These are phyloP conservation scores for Elmis aenea DNA, from an alignment of 2,888 invertebrate genomes.

Conservation along the genomic window DNA sequence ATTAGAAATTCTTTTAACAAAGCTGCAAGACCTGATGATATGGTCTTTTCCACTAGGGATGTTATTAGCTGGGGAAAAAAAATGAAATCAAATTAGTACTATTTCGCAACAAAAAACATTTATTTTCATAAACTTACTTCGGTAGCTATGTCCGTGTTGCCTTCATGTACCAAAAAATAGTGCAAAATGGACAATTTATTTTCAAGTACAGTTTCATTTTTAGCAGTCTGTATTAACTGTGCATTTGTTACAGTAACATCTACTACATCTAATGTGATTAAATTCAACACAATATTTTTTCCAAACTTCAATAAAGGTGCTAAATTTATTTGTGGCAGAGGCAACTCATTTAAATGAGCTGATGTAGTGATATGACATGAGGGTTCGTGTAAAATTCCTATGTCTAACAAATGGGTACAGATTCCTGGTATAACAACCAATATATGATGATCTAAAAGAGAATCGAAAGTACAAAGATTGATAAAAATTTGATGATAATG, in stretches of 20 bases:
- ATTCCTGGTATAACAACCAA: conserved; percentile 78
- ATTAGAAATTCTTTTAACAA: conserved; percentile 79
- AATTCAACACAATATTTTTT: conserved; percentile 56
- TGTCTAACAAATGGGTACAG: conserved; percentile 81
- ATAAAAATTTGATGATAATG: conserved; percentile 4
- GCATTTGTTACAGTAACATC: conserved; percentile 60
- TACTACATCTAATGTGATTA: conserved; percentile 69
- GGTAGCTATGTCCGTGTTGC: conserved; percentile 68
- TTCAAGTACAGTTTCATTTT: conserved; percentile 60
- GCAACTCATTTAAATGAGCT: conserved; percentile 57
- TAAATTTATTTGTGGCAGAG: conserved; percentile 55
- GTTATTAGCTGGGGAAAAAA: conserved; percentile 52
- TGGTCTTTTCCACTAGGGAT: conserved; percentile 56
- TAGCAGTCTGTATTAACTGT: conserved; percentile 64
- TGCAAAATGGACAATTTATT: conserved; percentile 78
- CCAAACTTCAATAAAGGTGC: conserved; percentile 60
- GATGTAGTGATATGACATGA: conserved; percentile 73
- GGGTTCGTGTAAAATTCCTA: conserved; percentile 78
- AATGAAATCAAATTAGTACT: conserved; percentile 2
- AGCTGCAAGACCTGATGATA: conserved; percentile 59
- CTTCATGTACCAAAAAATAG: conserved; percentile 72
- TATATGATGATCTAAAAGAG: conserved; percentile 66
- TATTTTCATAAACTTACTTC: conserved; percentile 50
- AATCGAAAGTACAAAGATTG: not conserved
- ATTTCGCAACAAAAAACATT: conserved; percentile 4